Evolutionary conservation across 2,888 invertebrate species (phyloP), one percentile per base, ranked within the genome.

Genomic region (Corbicula japonica): DNA sequence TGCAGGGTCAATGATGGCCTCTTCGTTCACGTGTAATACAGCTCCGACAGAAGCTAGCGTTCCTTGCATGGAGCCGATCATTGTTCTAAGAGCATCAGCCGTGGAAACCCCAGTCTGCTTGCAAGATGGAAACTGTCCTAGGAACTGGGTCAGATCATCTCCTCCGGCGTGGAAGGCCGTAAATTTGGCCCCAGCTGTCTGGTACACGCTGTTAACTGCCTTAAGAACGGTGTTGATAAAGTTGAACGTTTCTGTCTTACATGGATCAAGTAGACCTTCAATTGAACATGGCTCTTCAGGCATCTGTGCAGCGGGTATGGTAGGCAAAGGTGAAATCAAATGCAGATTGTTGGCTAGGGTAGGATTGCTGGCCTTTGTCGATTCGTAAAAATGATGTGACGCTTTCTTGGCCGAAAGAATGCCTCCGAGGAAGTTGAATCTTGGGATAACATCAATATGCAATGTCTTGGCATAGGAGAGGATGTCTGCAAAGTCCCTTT

Each of bases 81-180:
- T 69, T 28, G 18, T 58, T 32, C 52, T 28, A 23, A 69, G 21
- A 0, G 58, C 52, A 0, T 44, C 44, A 2, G 70, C 61, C 21
- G 30, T 46, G 18, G 12, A 10, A n/a, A 61, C 2, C 21, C 28
- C 32, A 15, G 23, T 18, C 0, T 15, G 10, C n/a, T 50, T 38
- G 54, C 82, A 82, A 15, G 48, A 46, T 1, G 58, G 60, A 28
- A 78, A 82, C 8, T 44, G 3, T 23, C 58, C 38, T 8, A 69
- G 52, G 26, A 46, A 78, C 26, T 72, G 28, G 0, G 73, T 72
- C 5, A 63, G 26, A 10, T 63, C 82, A 44, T 82, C 82, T 4
- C 82, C 82, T n/a, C 82, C 78, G 21, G 73, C 78, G n/a, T 78
- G 75, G 46, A 82, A 63, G 15, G 30, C 63, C 6, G 2, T 32